Conservation (phyloP, 1,140 invertebrate genomes). For the Frieseomelitta varia region DNA sequence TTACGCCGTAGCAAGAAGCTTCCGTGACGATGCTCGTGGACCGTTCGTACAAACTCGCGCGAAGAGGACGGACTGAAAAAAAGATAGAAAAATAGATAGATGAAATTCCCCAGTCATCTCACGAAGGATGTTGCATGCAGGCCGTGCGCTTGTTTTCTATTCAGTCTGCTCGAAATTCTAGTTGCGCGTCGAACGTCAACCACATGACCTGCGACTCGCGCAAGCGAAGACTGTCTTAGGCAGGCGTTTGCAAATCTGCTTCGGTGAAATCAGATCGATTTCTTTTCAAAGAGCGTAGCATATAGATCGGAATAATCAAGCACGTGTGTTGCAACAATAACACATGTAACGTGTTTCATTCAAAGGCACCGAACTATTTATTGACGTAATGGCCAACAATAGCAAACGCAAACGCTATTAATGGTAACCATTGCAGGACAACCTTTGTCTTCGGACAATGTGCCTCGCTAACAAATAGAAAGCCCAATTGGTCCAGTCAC, state of each 20-base stretch:
- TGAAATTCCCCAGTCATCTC: not conserved
- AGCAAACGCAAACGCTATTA: not conserved
- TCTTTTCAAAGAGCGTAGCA: not conserved
- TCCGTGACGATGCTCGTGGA: not conserved
- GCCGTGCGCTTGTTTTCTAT: not conserved
- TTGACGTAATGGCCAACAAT: not conserved
- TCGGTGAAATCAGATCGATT: not conserved
- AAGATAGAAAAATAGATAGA: too few relatives aligned
- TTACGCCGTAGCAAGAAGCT: not conserved
- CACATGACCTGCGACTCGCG: not conserved
- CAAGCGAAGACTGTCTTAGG: not conserved
- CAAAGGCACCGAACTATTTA: not conserved
- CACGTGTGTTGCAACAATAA: not conserved
- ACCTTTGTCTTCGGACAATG: slow-evolving; percentile 10
- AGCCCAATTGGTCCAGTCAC: not conserved
- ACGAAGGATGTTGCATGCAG: not conserved
- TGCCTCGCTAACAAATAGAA: not conserved
- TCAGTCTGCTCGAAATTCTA: not conserved
- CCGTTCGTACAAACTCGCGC: not conserved
- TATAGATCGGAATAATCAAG: not conserved
- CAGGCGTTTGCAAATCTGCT: not conserved
- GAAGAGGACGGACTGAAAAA: not conserved
- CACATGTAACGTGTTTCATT: not conserved
- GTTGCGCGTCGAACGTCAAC: not conserved
- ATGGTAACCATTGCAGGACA: not conserved